A percentile compares a stretch with the other conserved stretches of the same genome.
Evolutionary conservation across 2,113 vertebrate species (phyloP).

Genomic region (Pyxicephalus adspersus): DNA sequence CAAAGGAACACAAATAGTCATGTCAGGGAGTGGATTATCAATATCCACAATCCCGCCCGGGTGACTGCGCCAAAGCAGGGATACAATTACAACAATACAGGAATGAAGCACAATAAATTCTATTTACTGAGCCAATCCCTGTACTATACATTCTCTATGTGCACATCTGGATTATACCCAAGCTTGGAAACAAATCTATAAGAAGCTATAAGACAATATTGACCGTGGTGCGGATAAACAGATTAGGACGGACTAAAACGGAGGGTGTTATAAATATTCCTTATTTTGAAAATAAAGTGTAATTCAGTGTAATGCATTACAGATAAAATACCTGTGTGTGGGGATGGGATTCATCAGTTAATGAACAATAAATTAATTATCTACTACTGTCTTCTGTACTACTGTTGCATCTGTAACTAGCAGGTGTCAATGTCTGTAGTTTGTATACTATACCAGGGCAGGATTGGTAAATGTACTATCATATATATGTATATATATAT

Average conservation of each 20-base stretch:
- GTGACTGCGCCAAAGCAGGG: conserved; percentile 37
- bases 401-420: too few relatives aligned
- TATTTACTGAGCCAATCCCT: conserved; percentile 45
- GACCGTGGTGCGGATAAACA: not conserved
- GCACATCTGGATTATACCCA: conserved; percentile 23
- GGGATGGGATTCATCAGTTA: not conserved
- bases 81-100: conserved; percentile 47
- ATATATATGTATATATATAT: too few relatives aligned
- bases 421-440: too few relatives aligned
- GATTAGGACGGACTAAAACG: not conserved
- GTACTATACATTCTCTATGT: conserved; percentile 16
- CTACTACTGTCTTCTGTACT: too few relatives aligned
- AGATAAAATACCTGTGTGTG: not conserved
- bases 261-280: not conserved
- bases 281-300: not conserved
- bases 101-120: conserved; percentile 47
- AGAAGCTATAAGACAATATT: conserved; percentile 24
- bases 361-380: too few relatives aligned
- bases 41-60: conserved; percentile 51
- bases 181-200: not conserved
- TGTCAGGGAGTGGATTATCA: conserved; percentile 50
- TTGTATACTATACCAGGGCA: too few relatives aligned
- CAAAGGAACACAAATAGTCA: conserved; percentile 46
- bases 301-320: not conserved
- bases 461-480: too few relatives aligned